Evolutionary conservation across 2,888 invertebrate species (phyloP).

Genomic region (Melipona beecheii): DNA sequence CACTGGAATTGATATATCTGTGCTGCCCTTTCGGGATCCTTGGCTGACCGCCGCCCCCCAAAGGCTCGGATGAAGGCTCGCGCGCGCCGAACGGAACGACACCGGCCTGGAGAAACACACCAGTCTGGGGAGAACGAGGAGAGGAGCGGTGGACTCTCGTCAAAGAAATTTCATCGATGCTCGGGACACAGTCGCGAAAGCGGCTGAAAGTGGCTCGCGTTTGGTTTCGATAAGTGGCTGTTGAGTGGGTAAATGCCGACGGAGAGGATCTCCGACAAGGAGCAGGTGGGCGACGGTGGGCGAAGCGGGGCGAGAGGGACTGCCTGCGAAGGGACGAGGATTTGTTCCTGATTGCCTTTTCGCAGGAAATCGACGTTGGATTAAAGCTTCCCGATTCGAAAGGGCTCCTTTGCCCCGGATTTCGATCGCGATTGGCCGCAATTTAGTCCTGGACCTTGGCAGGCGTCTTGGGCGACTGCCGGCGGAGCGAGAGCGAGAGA

Average conservation of each 20-base stretch:
- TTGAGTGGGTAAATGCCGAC: constrained; percentile 73
- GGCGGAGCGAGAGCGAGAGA: neutral
- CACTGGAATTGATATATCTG: constrained; percentile 39
- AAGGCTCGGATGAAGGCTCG: constrained; percentile 8
- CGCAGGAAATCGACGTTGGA: constrained; percentile 74
- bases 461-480: constrained; percentile 39
- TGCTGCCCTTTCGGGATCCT: neutral
- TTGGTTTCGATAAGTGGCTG: constrained; percentile 76
- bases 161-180: constrained; percentile 66
- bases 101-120: neutral
- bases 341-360: constrained; percentile 74
- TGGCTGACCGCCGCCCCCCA: neutral
- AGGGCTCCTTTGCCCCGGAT: constrained; percentile 41
- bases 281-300: constrained; percentile 10
- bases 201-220: constrained; percentile 74
- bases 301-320: neutral
- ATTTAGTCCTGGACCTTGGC: constrained; percentile 39
- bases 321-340: constrained; percentile 52
- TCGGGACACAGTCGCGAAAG: constrained; percentile 64
- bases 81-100: constrained; percentile 2
- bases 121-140: constrained; percentile 7
- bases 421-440: constrained; percentile 56
- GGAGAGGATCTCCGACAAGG: constrained; percentile 45
- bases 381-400: constrained; percentile 72
- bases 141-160: constrained; percentile 10